These are phyloP conservation scores for Lycocorax pyrrhopterus DNA, from an alignment of 2,113 vertebrate genomes.

Conservation along the genomic window DNA sequence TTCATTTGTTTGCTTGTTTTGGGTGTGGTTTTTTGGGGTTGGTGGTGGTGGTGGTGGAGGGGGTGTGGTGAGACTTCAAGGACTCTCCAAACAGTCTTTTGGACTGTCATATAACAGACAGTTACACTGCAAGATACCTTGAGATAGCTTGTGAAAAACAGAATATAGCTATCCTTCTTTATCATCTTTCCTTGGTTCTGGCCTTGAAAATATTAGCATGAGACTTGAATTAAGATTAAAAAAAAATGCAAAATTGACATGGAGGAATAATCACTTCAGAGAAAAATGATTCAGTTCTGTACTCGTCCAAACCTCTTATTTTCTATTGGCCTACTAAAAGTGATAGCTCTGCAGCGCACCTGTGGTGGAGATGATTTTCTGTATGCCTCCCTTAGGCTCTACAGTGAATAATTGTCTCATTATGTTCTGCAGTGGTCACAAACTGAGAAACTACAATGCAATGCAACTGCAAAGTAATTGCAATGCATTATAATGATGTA, in stretches of 20 bases:
- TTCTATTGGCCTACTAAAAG: not conserved
- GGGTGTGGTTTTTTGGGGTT: no score
- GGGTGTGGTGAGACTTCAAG: not conserved
- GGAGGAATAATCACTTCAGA: not conserved
- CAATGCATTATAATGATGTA: not conserved
- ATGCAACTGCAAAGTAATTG: not conserved
- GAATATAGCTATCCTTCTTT: not conserved
- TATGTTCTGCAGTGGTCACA: not conserved
- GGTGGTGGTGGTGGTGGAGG: no score
- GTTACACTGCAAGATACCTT: not conserved
- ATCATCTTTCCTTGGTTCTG: not conserved
- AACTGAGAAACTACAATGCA: not conserved
- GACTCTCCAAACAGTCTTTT: not conserved
- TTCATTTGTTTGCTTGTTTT: not conserved
- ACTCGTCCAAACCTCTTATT: not conserved
- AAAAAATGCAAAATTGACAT: not conserved
- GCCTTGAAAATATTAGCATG: not conserved
- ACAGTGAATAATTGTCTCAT: not conserved
- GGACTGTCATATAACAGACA: not conserved
- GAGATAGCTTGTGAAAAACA: not conserved
- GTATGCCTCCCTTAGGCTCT: not conserved
- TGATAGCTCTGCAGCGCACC: not conserved
- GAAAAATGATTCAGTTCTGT: not conserved
- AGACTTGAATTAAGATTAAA: not conserved
- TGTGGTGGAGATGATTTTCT: not conserved